Base-by-base conservation (phyloP, 2,888 invertebrate genomes). In the Pyrocoelia pectoralis region DNA sequence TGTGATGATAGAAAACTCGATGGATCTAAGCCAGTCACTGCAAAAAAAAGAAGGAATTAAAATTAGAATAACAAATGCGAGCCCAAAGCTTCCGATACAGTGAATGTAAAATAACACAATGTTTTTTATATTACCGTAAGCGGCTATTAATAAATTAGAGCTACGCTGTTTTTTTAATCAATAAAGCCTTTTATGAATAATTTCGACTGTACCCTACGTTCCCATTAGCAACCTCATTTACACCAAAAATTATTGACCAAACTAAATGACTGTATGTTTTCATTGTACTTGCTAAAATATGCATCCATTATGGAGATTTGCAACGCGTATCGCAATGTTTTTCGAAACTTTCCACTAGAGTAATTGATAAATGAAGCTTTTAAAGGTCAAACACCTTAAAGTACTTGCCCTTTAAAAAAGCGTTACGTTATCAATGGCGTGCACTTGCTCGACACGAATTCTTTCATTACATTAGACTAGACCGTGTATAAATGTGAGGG, bases 1-100 rank as follows among this genome's bases (percentile, higher is more conserved):
- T 74, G 72, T 55, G 76, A 70, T 41, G 74, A 71, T 70, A 80
- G 70, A 71, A 77, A 71, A 69, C 72, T 78, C 83, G 85, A 85
- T 81, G 86, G 81, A 78, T 82, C 81, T 76, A 80, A 78, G 77
- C 80, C 82, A 75, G 79, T 87, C 84, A 86, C 88, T 88, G 86
- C 14, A 67, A 65, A 54, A 63, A n/a, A n/a, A 33, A 33, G n/a
- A n/a, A 6, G 33, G n/a, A 33, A 33, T 24, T n/a, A 6, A n/a
- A 2, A 33, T 33, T 33, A 33, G 33, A n/a, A n/a, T n/a, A n/a
- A n/a, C n/a, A n/a, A n/a, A n/a, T n/a, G n/a, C n/a, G n/a, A n/a
- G n/a, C n/a, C n/a, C n/a, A n/a, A n/a, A n/a, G n/a, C n/a, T n/a
- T n/a, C n/a, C n/a, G n/a, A n/a, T n/a, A n/a, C n/a, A n/a, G n/a